Evolutionary conservation across 2,113 vertebrate genomes (phyloP).

Genomic region (Eulemur rufifrons): DNA sequence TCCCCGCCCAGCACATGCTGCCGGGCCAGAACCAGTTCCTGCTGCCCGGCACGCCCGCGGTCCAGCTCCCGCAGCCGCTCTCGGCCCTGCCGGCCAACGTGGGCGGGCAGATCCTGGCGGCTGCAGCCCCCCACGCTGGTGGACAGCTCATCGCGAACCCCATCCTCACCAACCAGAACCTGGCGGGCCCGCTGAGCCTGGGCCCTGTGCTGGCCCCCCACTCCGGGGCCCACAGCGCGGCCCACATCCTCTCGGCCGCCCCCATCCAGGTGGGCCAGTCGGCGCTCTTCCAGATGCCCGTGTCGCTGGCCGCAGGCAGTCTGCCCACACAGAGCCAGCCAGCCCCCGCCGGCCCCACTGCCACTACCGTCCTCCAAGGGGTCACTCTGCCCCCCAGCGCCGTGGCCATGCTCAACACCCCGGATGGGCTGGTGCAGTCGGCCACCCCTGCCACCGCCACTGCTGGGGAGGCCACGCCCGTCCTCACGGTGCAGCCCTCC

Average conservation of each 20-base stretch:
- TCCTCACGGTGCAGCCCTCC: constrained; percentile 74
- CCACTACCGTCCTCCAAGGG: constrained; percentile 92
- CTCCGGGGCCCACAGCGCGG: constrained; percentile 87
- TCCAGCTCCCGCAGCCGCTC: constrained; percentile 84
- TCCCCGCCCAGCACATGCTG: constrained; percentile 93
- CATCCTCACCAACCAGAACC: constrained; percentile 93
- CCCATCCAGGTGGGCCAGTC: constrained; percentile 92
- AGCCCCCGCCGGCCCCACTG: constrained; percentile 7
- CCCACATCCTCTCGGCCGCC: constrained; percentile 93
- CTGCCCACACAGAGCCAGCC: constrained; percentile 88
- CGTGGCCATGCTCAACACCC: constrained; percentile 90
- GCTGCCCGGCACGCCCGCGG: constrained; percentile 80
- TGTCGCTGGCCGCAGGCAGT: constrained; percentile 85
- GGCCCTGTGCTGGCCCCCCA: constrained; percentile 92
- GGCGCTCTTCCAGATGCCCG: constrained; percentile 95
- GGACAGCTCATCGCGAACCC: constrained; percentile 94
- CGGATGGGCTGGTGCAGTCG: constrained; percentile 87
- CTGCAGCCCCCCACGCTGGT: constrained; percentile 88
- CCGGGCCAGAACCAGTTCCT: constrained; percentile 94
- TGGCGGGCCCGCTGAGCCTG: constrained; percentile 88
- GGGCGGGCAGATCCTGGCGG: constrained; percentile 89
- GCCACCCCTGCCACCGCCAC: constrained; percentile 81
- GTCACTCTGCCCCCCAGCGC: constrained; percentile 92
- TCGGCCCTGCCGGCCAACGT: constrained; percentile 89
- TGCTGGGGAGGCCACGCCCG: constrained; percentile 42